These are phyloP conservation scores for Triplophysa rosa DNA, from an alignment of 2,113 vertebrate genomes.

Conservation along the genomic window DNA sequence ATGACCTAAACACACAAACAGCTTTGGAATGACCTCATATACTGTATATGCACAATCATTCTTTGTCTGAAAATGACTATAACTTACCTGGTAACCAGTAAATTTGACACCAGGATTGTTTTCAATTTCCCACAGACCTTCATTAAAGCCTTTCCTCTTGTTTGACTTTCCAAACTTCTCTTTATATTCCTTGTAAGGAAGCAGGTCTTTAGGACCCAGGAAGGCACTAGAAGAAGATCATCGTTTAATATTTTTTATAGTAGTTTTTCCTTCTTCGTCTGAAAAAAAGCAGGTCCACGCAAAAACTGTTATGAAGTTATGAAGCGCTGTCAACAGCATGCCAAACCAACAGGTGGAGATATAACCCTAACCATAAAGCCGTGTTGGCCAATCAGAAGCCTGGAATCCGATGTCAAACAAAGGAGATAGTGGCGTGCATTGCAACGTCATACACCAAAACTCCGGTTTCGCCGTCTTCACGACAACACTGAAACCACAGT, in stretches of 20 bases:
- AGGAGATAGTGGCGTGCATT: too few species aligned
- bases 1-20: conserved; percentile 74
- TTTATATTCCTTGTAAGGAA: conserved; percentile 97
- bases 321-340: too few species aligned
- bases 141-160: conserved; percentile 98
- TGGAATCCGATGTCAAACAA: too few species aligned
- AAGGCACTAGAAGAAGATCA: conserved; percentile 80
- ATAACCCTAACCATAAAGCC: too few species aligned
- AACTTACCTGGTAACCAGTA: conserved; percentile 90
- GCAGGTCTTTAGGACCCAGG: conserved; percentile 94
- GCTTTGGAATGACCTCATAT: background rate
- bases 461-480: too few species aligned
- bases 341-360: too few species aligned
- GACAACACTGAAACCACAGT: too few species aligned
- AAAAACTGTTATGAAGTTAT: too few species aligned
- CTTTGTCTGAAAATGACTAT: background rate
- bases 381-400: too few species aligned
- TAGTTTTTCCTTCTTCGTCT: too few species aligned
- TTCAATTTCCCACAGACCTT: conserved; percentile 98
- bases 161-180: conserved; percentile 98
- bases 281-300: too few species aligned
- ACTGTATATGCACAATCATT: background rate
- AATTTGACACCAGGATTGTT: conserved; percentile 98
- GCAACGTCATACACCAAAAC: too few species aligned
- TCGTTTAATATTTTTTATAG: background rate